Conservation (phyloP, 2,888 invertebrate species). For the Eristalis intricaria region DNA sequence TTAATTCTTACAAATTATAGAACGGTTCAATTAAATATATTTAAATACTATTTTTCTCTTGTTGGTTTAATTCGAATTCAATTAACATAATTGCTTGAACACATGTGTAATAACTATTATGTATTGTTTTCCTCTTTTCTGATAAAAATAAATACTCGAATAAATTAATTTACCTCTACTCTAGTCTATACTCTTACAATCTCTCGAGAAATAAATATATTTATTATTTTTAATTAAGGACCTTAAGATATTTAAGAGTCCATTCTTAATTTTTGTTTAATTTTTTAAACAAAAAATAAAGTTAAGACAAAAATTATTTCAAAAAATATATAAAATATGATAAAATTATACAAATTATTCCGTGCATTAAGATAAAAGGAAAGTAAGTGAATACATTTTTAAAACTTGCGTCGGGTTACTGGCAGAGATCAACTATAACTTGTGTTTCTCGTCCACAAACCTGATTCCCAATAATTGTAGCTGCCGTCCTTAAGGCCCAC, state of each 20-base stretch:
- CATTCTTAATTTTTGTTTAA: not conserved
- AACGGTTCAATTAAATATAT: not conserved
- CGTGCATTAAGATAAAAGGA: too few species aligned
- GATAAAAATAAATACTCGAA: not conserved
- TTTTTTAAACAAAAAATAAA: not conserved
- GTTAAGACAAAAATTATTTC: not conserved
- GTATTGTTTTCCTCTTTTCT: not conserved
- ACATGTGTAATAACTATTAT: slow-evolving; percentile 18
- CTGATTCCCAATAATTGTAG: too few species aligned
- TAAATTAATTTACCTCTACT: not conserved
- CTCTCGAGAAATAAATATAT: not conserved
- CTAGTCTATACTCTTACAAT: not conserved
- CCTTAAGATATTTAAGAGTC: not conserved
- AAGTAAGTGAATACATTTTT: too few species aligned
- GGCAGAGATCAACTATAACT: not conserved
- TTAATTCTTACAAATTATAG: not conserved
- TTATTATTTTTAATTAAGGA: not conserved
- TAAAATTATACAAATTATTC: not conserved
- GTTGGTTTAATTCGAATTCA: slow-evolving; percentile 7
- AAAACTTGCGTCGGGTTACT: not conserved
- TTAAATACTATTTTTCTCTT: not conserved
- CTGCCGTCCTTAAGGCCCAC: too few species aligned
- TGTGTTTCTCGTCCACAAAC: too few species aligned
- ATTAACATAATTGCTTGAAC: slow-evolving; percentile 50
- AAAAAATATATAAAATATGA: not conserved